Evolutionary conservation across 2,113 vertebrate genomes (phyloP), one percentile per base, ranked within the genome.

Genomic region (Typhlomys cinereus): DNA sequence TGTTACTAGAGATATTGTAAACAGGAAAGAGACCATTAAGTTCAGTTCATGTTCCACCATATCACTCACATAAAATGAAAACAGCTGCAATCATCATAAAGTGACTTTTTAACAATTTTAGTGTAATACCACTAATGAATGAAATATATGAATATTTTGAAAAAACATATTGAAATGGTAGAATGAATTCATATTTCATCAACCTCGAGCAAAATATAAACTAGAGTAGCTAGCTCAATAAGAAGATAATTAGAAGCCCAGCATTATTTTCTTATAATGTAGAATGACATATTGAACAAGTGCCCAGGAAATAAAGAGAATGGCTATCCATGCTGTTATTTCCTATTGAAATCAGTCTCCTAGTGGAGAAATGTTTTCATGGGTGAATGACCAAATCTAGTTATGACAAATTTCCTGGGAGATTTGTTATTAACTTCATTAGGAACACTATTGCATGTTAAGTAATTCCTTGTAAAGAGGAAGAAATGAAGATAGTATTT

Each of bases 331-430:
- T 29, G 62, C 7, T 74, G 27, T 36, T 18, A 36, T 50, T 46
- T 46, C 88, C 41, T 23, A 41, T 0, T 75, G 54, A 85, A 88
- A 85, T 3, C 20, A 31, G 3, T 12, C 7, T 6, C 31, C n/a
- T n/a, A n/a, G 21, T 18, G 23, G 2, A 76, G 34, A 50, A 85
- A 76, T 25, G 73, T 20, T 79, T 11, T 83, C 36, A 54, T 15
- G 12, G 66, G 9, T 52, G 54, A 84, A 13, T 76, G 54, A 61
- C 61, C 66, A 80, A 74, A 76, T 67, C 2, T 8, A 2, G 25
- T 89, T 74, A 69, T 39, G 25, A 80, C 13, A 92, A 88, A 90
- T 85, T 52, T 92, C 48, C 59, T 75, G 10, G 29, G 66, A 78
- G 52, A 90, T 9, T 78, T 69, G 21, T 1, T 88, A 46, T 92